These are phyloP conservation scores for Lepus europaeus DNA, from an alignment of 2,113 vertebrate genomes.

Conservation along the genomic window DNA sequence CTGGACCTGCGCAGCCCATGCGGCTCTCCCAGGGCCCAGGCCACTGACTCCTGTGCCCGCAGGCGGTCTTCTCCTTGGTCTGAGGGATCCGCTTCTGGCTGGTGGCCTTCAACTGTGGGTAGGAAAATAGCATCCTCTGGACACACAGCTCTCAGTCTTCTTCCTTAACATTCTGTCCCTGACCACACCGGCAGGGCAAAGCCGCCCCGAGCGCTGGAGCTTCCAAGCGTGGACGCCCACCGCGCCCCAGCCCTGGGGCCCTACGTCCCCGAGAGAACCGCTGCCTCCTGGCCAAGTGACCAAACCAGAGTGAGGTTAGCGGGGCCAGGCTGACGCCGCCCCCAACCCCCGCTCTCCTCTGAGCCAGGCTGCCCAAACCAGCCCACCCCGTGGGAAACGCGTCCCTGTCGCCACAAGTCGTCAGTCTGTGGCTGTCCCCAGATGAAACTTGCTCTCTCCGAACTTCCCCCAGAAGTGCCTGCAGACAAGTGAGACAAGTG, in stretches of 20 bases:
- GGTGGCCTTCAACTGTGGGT: not conserved
- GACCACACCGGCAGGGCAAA: not conserved
- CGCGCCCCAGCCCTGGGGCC: not conserved
- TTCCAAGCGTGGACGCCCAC: not conserved
- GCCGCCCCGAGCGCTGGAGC: not conserved
- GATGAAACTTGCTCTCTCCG: not conserved
- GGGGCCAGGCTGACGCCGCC: not conserved
- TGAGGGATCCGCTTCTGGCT: not conserved
- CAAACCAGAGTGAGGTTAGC: no score
- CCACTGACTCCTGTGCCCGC: constrained; percentile 10
- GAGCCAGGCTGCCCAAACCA: not conserved
- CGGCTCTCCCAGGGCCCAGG: not conserved
- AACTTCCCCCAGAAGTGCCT: not conserved
- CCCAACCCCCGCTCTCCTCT: not conserved
- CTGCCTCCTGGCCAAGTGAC: not conserved
- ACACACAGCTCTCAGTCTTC: not conserved
- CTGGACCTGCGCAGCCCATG: no score
- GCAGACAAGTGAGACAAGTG: fast-evolving
- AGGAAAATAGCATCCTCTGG: constrained; percentile 25
- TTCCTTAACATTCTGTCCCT: not conserved
- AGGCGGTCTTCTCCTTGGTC: not conserved
- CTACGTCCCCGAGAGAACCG: not conserved
- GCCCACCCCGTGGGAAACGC: not conserved
- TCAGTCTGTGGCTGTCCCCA: not conserved
- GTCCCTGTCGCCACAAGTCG: no score